A percentile compares a stretch with the other conserved stretches of the same genome.
phyloP scores from a whole-genome alignment of 2,113 vertebrate genomes.

The Paradoxurus hermaphroditus region DNA sequence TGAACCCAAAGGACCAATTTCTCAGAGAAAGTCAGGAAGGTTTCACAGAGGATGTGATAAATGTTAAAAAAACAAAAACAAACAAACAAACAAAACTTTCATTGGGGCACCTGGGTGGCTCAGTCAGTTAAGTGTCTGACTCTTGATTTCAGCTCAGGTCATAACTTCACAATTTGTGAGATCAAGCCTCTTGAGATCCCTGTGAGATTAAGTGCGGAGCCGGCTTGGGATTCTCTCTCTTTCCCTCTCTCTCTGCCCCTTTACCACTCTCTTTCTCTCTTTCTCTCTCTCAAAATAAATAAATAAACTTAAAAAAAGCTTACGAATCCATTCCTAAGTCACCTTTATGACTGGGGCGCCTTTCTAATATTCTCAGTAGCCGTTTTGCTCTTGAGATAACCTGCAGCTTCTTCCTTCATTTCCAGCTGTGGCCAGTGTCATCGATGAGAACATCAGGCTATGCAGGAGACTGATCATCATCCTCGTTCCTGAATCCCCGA shows the following conservation, averaged over 20 bases:
- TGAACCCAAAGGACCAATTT: neutral
- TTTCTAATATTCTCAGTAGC: neutral
- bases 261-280: too few species aligned
- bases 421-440: slow-evolving; percentile 85
- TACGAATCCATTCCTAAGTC: neutral
- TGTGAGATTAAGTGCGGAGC: too few species aligned
- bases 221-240: too few species aligned
- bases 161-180: too few species aligned
- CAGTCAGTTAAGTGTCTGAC: too few species aligned
- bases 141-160: too few species aligned
- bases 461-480: slow-evolving; percentile 90
- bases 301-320: too few species aligned
- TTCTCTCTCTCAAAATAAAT: too few species aligned
- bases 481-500: slow-evolving; percentile 71
- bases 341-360: neutral
- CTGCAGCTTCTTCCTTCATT: neutral
- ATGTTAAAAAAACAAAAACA: neutral
- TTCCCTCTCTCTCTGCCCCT: too few species aligned
- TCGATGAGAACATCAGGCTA: slow-evolving; percentile 85
- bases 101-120: too few species aligned
- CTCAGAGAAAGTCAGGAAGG: neutral
- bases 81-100: neutral
- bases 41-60: neutral
- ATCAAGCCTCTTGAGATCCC: too few species aligned
- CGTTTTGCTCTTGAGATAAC: neutral